Evolutionary conservation across 2,888 invertebrate species (phyloP), one percentile per base, ranked within the genome.

Genomic region (Dione vanillae): DNA sequence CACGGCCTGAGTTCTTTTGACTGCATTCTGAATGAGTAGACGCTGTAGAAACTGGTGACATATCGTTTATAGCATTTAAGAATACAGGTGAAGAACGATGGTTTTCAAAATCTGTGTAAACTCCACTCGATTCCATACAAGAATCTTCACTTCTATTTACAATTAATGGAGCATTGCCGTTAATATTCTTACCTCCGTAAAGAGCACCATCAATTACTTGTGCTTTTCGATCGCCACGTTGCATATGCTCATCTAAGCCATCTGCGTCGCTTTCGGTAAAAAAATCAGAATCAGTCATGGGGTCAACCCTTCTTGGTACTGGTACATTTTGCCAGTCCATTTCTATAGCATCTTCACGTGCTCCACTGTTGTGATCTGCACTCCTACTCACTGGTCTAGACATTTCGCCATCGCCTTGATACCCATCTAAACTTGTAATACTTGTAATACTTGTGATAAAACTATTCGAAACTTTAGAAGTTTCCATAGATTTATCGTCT

Each of bases 371-470:
- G 82, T 96, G 96, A 83, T 97, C 97, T 45, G 96, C 96, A 61
- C 96, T 96, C 75, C 97, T 94, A 79, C 97, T 97, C 0, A 96
- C 97, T 0, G 97, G 97, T 72, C 97, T 94, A 35, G 97, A 97
- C 95, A 97, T 97, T 91, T 97, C 97, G 7, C 97, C 97, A 88
- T 97, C 97, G 11, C 98, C 98, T 90, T 98, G 98, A 89, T 98
- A 98, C 52, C 98, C 98, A 87, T 98, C 98, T 77, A 98, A 94
- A 87, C 98, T 98, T 40, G 97, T 97, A 73, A 97, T 97, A 83
- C 97, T 97, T n/a, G 97, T 97, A 19, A 97, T 96, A 82, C 97
- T 97, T 2, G 97, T 97, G 20, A 97, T 96, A 81, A 97, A 97
- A 85, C 96, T 96, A 78, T 94, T 96, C 8, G 95, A 95, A 12